Percentiles rank a stretch among this genome's conserved stretches.
These are phyloP conservation scores for Beris chalybata DNA, from an alignment of 2,888 invertebrate genomes.

Conservation along the genomic window DNA sequence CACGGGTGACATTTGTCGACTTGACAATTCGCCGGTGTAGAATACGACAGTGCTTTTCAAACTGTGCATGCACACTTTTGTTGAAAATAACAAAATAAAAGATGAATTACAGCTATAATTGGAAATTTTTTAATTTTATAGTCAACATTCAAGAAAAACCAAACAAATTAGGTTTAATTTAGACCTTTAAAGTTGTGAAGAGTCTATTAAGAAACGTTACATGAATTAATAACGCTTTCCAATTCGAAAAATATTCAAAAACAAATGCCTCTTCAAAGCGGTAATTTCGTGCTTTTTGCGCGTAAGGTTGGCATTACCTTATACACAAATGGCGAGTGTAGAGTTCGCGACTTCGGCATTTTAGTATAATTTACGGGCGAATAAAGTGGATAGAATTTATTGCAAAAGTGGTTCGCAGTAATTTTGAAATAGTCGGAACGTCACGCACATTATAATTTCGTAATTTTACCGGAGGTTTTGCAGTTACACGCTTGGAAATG, in stretches of 20 bases:
- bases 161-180: neutral
- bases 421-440: too few relatives aligned
- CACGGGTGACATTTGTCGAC: neutral
- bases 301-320: constrained; percentile 30
- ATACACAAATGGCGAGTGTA: constrained; percentile 38
- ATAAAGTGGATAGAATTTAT: constrained; percentile 14
- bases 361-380: constrained; percentile 25
- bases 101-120: too few relatives aligned
- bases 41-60: neutral
- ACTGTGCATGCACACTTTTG: neutral
- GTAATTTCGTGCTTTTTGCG: constrained; percentile 7
- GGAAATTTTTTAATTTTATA: neutral
- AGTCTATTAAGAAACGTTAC: neutral
- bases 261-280: neutral
- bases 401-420: neutral
- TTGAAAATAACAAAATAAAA: too few relatives aligned
- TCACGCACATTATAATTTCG: too few relatives aligned
- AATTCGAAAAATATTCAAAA: neutral
- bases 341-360: constrained; percentile 35
- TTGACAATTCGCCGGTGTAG: too few relatives aligned
- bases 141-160: neutral
- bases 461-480: too few relatives aligned
- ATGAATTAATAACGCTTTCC: neutral
- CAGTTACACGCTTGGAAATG: constrained; percentile 23
- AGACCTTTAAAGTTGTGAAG: neutral